phyloP scores from a whole-genome alignment of 2,888 invertebrate genomes.

The Drosophila bunnanda region DNA sequence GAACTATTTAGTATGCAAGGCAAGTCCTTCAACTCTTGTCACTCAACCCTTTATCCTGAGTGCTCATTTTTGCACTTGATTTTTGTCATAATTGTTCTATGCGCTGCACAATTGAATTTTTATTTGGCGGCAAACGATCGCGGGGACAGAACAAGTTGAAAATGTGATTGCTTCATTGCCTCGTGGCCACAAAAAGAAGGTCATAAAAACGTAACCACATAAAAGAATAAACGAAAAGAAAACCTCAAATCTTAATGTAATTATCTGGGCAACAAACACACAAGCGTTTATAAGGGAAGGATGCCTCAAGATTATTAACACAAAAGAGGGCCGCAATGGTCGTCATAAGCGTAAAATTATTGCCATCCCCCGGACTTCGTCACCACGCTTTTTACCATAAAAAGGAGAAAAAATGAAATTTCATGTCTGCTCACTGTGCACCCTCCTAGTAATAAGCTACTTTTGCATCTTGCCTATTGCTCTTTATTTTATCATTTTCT shows the following conservation, averaged over 20 bases:
- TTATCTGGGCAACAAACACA: slow-evolving; percentile 59
- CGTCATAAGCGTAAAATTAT: slow-evolving; percentile 65
- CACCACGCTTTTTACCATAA: slow-evolving; percentile 46
- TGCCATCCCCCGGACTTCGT: slow-evolving; percentile 38
- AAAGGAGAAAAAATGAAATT: slow-evolving; percentile 23
- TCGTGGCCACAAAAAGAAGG: slow-evolving; percentile 45
- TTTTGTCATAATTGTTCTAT: slow-evolving; percentile 53
- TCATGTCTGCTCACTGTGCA: slow-evolving; percentile 48
- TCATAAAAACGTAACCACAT: slow-evolving; percentile 39
- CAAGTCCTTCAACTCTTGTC: slow-evolving; percentile 54
- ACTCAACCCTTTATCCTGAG: slow-evolving; percentile 41
- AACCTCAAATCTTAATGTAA: slow-evolving; percentile 73
- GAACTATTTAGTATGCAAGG: slow-evolving; percentile 64
- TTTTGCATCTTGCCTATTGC: slow-evolving; percentile 60
- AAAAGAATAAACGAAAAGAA: slow-evolving; percentile 34
- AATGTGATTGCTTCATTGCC: slow-evolving; percentile 26
- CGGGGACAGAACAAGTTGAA: slow-evolving; percentile 23
- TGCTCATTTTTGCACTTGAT: slow-evolving; percentile 30
- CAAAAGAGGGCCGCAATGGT: slow-evolving; percentile 58
- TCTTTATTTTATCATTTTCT: slow-evolving; percentile 73
- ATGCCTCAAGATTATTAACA: slow-evolving; percentile 73
- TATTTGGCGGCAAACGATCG: slow-evolving; percentile 44
- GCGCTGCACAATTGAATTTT: slow-evolving; percentile 66
- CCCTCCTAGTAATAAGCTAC: slow-evolving; percentile 73
- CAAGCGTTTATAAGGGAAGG: slow-evolving; percentile 60